These are phyloP conservation scores for Corvus moneduloides DNA, from an alignment of 2,113 vertebrate genomes.

Conservation along the genomic window DNA sequence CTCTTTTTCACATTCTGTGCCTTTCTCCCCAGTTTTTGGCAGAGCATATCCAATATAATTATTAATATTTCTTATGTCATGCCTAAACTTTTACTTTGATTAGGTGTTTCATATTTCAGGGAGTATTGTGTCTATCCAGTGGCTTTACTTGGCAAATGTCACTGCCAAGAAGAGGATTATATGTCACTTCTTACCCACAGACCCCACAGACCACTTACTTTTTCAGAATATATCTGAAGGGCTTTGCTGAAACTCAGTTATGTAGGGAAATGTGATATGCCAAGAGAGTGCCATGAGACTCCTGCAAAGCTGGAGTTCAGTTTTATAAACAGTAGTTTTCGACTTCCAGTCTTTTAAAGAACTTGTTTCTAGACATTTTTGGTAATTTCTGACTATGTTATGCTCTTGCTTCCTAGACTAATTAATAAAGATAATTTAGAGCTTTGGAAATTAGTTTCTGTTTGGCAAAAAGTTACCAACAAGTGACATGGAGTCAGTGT, in stretches of 20 bases:
- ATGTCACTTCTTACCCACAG: conserved; percentile 39
- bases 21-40: conserved; percentile 37
- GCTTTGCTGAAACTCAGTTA: conserved; percentile 15
- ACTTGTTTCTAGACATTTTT: background rate
- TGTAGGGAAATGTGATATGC: conserved; percentile 24
- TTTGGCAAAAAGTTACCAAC: background rate
- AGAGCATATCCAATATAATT: conserved; percentile 30
- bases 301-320: conserved; percentile 36
- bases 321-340: background rate
- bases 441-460: background rate
- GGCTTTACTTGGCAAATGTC: conserved; percentile 26
- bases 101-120: conserved; percentile 39
- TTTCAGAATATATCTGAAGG: conserved; percentile 41
- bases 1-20: background rate
- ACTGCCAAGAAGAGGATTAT: conserved; percentile 43
- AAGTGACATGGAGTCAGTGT: background rate
- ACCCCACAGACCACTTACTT: conserved; percentile 16
- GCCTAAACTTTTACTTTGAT: conserved; percentile 52
- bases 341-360: background rate
- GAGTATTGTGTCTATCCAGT: conserved; percentile 27
- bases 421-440: background rate
- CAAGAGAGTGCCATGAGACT: conserved; percentile 36
- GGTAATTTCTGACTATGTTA: background rate
- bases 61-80: conserved; percentile 56
- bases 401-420: background rate